Evolutionary conservation across 2,797 vertebrate genomes (phyloP).

Genomic region (Mastacembelus armatus): DNA sequence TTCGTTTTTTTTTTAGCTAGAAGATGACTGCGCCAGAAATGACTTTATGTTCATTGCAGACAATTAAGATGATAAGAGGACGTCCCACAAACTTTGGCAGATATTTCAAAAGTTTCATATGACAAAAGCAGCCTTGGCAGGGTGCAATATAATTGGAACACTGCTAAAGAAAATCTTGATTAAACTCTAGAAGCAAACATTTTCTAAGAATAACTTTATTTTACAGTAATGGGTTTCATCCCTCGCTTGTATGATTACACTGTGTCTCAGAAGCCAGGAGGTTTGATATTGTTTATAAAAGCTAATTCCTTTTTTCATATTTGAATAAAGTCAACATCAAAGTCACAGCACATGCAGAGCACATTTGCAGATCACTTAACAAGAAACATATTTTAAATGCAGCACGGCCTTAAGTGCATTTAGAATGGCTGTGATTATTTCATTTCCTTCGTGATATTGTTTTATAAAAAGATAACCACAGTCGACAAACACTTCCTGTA

Average conservation of each 20-base stretch:
- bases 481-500: constrained; percentile 60
- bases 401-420: constrained; percentile 37
- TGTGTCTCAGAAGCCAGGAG: constrained; percentile 62
- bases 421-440: constrained; percentile 53
- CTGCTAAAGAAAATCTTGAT: constrained; percentile 68
- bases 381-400: constrained; percentile 66
- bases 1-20: constrained; percentile 48
- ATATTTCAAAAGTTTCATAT: constrained; percentile 38
- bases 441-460: constrained; percentile 53
- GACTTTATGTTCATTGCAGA: constrained; percentile 33
- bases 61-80: constrained; percentile 64
- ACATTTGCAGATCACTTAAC: constrained; percentile 61
- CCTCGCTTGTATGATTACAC: constrained; percentile 71
- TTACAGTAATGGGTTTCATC: constrained; percentile 71
- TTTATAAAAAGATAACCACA: constrained; percentile 50
- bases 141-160: constrained; percentile 37
- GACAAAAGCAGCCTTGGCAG: constrained; percentile 63
- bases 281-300: constrained; percentile 76
- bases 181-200: constrained; percentile 71
- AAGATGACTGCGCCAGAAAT: constrained; percentile 41
- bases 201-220: constrained; percentile 80
- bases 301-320: constrained; percentile 61
- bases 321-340: constrained; percentile 69
- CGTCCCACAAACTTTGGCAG: constrained; percentile 59
- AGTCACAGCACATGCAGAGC: constrained; percentile 60